phyloP scores from a whole-genome alignment of 2,113 vertebrate genomes.

The Dunckerocampus dactyliophorus region DNA sequence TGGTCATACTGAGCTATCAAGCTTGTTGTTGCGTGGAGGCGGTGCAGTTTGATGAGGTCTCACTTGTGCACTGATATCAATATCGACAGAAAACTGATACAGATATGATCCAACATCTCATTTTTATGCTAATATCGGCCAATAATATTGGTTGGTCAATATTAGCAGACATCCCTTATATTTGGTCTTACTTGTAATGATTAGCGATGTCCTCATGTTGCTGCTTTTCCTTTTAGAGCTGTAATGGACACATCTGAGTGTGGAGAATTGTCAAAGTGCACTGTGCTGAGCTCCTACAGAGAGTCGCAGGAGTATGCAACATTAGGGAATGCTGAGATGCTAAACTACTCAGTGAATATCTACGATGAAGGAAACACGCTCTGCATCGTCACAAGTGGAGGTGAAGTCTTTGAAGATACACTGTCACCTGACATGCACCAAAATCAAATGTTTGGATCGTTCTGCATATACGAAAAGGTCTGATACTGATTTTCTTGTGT shows the following conservation, averaged over 20 bases:
- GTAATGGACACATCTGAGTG: constrained; percentile 89
- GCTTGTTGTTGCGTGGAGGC: too few species aligned
- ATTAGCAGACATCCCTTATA: too few species aligned
- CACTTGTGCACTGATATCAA: too few species aligned
- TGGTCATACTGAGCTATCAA: too few species aligned
- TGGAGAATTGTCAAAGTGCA: constrained; percentile 82
- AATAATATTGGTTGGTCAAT: too few species aligned
- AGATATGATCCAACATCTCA: too few species aligned
- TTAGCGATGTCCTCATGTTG: not conserved
- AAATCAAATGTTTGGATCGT: not conserved
- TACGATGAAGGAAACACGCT: constrained; percentile 95
- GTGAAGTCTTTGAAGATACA: constrained; percentile 59
- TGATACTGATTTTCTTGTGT: constrained; percentile 6
- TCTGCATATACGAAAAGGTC: not conserved
- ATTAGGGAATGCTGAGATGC: constrained; percentile 91
- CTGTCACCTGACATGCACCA: not conserved
- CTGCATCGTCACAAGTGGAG: constrained; percentile 96
- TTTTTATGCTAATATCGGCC: too few species aligned
- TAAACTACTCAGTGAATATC: constrained; percentile 95
- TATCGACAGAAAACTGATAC: too few species aligned
- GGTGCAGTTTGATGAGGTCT: too few species aligned
- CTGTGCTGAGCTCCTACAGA: constrained; percentile 84
- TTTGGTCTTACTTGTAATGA: too few species aligned
- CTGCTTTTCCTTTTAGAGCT: constrained; percentile 73
- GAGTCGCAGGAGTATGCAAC: constrained; percentile 90